Conservation (phyloP, 2,113 vertebrate species). For the Amphiprion ocellaris region DNA sequence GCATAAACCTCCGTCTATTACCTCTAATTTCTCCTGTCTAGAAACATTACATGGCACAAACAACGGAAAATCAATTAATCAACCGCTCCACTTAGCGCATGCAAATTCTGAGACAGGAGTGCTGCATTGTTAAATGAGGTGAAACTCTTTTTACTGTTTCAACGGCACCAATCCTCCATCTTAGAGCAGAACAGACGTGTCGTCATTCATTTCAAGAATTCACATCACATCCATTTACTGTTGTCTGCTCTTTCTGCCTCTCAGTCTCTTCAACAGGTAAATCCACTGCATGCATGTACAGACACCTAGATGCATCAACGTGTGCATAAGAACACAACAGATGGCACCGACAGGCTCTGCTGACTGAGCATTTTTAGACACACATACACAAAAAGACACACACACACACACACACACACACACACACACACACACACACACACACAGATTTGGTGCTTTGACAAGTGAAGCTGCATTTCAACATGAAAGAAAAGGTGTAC, state of each 20-base stretch:
- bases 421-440: no score
- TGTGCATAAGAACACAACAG: background rate
- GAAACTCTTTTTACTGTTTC: background rate
- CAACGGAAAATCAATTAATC: background rate
- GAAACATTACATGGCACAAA: background rate
- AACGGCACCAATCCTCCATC: background rate
- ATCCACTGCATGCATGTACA: background rate
- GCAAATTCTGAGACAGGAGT: background rate
- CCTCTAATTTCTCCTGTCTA: background rate
- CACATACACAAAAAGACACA: no score
- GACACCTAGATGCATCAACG: background rate
- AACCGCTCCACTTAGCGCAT: background rate
- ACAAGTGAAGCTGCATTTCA: no score
- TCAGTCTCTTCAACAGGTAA: background rate
- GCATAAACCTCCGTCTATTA: background rate
- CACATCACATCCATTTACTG: background rate
- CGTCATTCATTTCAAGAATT: background rate
- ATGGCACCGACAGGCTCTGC: background rate
- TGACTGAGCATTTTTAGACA: background rate
- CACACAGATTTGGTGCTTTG: no score
- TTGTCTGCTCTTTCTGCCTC: background rate
- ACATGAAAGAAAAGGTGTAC: no score
- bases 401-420: no score
- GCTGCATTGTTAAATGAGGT: background rate
- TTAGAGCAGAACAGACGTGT: background rate